Evolutionary conservation across 2,888 invertebrate genomes (phyloP).

Genomic region (Alviniconcha strummeri): DNA sequence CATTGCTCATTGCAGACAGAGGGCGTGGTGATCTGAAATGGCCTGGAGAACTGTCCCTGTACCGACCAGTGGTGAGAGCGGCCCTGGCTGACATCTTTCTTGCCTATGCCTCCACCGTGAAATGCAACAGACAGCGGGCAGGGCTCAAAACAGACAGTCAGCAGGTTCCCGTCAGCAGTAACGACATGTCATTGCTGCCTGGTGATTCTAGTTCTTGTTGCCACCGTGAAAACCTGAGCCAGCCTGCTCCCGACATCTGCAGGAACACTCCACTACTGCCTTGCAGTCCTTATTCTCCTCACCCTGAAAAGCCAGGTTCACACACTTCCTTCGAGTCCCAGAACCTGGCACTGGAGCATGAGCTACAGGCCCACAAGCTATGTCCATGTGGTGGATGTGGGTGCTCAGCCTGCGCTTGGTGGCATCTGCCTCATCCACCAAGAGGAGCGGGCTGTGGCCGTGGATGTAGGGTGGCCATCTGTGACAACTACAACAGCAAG

Average conservation of each 20-base stretch:
- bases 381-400: no score
- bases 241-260: background rate
- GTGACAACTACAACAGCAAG: constrained; percentile 36
- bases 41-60: constrained; percentile 8
- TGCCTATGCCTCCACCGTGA: constrained; percentile 15
- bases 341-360: background rate
- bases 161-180: background rate
- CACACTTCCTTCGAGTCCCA: background rate
- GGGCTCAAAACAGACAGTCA: background rate
- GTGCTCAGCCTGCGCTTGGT: no score
- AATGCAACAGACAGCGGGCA: constrained; percentile 5
- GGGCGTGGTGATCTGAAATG: background rate
- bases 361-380: background rate
- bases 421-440: no score
- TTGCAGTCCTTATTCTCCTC: no score
- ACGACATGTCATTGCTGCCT: background rate
- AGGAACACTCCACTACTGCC: background rate
- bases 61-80: constrained; percentile 29
- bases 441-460: no score
- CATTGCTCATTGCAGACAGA: background rate
- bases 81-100: constrained; percentile 31
- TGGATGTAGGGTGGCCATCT: background rate
- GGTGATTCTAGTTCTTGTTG: no score
- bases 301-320: no score
- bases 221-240: background rate